phyloP scores from a whole-genome alignment of 37 sponge, comb jelly and placozoan genomes.

The Petrosia ficiformis region DNA sequence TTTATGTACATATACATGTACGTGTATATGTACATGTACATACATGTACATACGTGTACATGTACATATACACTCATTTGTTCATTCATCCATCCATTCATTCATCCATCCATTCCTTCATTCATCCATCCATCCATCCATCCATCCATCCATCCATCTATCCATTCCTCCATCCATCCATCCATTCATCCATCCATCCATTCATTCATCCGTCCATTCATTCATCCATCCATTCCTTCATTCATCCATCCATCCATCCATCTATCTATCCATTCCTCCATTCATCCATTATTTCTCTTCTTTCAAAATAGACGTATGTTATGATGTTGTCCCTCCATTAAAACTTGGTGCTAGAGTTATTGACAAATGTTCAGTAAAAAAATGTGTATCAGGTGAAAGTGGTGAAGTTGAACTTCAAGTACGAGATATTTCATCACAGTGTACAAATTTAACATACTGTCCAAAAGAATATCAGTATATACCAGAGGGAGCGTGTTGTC shows the following conservation, averaged over 20 bases:
- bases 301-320: no score
- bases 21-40: no score
- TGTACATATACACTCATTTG: background rate
- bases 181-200: no score
- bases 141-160: background rate
- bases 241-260: background rate
- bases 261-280: background rate
- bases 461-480: background rate
- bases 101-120: background rate
- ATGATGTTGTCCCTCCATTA: background rate
- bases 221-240: no score
- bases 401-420: no score
- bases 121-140: no score
- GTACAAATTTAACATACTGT: background rate
- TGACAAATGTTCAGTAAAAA: no score
- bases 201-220: no score
- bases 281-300: no score
- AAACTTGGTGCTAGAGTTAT: background rate
- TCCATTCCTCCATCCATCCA: background rate
- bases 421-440: background rate
- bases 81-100: background rate
- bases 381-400: no score
- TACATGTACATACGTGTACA: no score
- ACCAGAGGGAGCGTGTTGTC: background rate
- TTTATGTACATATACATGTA: no score